Conservation (phyloP, 2,113 vertebrate genomes). For the Pan troglodytes region NHGRI_mPanTro3-v2.1_pri NC_072415.2:84817001-84817500, state of each 20-base stretch:
- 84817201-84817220: not conserved
- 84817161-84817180: not conserved
- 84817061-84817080: not conserved
- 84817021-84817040: not conserved
- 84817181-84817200: not conserved
- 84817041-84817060: too few relatives aligned
- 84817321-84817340: not conserved
- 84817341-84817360: not conserved
- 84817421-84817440: not conserved
- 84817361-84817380: not conserved
- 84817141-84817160: not conserved
- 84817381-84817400: not conserved
- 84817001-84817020: not conserved
- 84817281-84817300: not conserved
- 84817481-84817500: not conserved
- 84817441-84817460: not conserved
- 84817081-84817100: not conserved
- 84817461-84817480: not conserved
- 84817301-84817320: not conserved
- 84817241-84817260: not conserved
- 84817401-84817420: not conserved
- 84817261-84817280: not conserved
- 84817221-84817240: not conserved
- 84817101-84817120: too few relatives aligned
- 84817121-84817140: not conserved